A percentile compares a stretch with the other conserved stretches of the same genome.
Evolutionary conservation across 35 echinoderm and acorn worm species (phyloP).

Genomic region (Patiria miniata): DNA sequence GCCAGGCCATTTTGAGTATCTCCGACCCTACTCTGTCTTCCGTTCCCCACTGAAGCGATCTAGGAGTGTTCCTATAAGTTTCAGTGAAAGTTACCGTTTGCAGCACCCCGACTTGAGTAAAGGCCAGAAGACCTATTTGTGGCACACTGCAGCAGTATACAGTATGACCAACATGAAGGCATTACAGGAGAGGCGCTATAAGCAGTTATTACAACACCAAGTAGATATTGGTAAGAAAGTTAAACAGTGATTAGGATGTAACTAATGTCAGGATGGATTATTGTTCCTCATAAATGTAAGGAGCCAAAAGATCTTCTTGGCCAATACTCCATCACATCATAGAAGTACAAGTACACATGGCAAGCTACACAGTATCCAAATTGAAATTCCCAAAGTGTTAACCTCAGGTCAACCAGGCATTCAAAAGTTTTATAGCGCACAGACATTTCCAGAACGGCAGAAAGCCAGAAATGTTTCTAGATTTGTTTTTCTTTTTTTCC

Average conservation of each 20-base stretch:
- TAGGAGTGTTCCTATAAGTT: conserved; percentile 59
- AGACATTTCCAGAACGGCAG: too few species aligned
- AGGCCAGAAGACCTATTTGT: conserved; percentile 82
- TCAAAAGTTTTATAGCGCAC: too few species aligned
- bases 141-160: conserved; percentile 88
- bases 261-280: too few species aligned
- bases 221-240: conserved; percentile 66
- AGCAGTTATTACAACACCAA: conserved; percentile 72
- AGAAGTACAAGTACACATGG: too few species aligned
- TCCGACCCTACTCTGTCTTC: conserved; percentile 62
- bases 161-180: conserved; percentile 88
- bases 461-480: too few species aligned
- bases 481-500: too few species aligned
- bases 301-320: too few species aligned
- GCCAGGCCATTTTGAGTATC: conserved; percentile 77
- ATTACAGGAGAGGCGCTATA: conserved; percentile 69
- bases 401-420: too few species aligned
- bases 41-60: conserved; percentile 60
- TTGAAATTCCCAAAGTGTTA: too few species aligned
- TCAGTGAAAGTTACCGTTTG: conserved; percentile 73
- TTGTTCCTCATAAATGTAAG: too few species aligned
- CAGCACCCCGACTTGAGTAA: conserved; percentile 78
- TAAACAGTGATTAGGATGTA: neutral
- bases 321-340: too few species aligned
- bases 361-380: too few species aligned